phyloP scores from a whole-genome alignment of 2,113 vertebrate genomes.

The Prinia subflava region DNA sequence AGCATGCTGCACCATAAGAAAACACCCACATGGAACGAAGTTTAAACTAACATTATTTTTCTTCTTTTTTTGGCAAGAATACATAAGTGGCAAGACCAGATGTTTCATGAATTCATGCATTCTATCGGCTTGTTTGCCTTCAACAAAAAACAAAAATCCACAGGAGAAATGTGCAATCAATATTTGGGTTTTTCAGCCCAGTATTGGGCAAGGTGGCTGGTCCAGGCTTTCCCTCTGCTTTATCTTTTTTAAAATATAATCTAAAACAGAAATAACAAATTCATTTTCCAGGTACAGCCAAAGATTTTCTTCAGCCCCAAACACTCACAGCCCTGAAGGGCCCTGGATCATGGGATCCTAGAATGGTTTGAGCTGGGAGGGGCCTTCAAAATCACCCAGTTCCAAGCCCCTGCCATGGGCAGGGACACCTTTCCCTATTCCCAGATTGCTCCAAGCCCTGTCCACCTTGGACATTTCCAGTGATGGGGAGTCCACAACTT shows the following conservation, averaged over 20 bases:
- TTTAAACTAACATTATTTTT: conserved; percentile 32
- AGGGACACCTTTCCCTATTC: neutral
- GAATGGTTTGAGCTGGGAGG: neutral
- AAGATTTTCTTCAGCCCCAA: neutral
- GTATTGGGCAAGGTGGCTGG: neutral
- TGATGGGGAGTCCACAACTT: neutral
- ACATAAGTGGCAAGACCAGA: conserved; percentile 7
- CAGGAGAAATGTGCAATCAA: neutral
- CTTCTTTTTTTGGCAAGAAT: conserved; percentile 2
- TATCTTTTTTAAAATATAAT: neutral
- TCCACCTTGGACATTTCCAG: neutral
- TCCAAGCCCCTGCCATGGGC: neutral
- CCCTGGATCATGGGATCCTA: neutral
- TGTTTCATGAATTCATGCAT: neutral
- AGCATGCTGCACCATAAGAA: conserved; percentile 23
- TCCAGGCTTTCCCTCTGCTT: neutral
- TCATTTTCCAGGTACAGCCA: neutral
- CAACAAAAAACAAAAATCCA: neutral
- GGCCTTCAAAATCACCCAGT: neutral
- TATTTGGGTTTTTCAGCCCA: neutral
- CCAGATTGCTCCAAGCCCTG: neutral
- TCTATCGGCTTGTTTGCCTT: neutral
- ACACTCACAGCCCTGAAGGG: neutral
- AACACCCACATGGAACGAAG: conserved; percentile 42
- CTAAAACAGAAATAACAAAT: neutral